These are phyloP conservation scores for Lasioglossum pauxillum DNA, from an alignment of 2,888 invertebrate genomes.

Conservation along the genomic window DNA sequence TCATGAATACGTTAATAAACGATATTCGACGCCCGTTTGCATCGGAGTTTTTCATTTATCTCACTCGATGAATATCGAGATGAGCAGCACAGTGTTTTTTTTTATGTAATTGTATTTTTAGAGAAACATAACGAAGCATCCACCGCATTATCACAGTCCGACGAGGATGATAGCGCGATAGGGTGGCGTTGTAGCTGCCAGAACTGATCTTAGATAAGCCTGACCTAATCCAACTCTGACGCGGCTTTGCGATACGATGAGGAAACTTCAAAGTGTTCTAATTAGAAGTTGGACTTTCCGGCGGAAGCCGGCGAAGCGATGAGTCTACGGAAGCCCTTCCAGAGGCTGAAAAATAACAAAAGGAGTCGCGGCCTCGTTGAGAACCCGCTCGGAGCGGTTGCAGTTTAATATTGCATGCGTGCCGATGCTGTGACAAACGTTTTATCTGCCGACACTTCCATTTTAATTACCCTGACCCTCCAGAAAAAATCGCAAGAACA, in stretches of 20 bases:
- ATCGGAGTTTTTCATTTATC: background rate
- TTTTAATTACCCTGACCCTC: background rate
- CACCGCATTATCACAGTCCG: background rate
- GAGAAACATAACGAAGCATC: background rate
- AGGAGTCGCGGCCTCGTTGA: background rate
- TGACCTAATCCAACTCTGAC: conserved; percentile 24
- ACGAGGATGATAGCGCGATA: background rate
- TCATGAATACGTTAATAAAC: background rate
- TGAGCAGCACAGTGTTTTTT: background rate
- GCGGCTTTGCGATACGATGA: conserved; percentile 27
- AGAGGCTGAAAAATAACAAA: background rate
- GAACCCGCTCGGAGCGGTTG: background rate
- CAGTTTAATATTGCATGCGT: background rate
- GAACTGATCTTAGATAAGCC: conserved; percentile 27
- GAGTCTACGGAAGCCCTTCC: conserved; percentile 21
- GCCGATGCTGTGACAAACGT: background rate
- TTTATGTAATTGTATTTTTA: background rate
- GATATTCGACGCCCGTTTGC: background rate
- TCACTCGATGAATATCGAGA: background rate
- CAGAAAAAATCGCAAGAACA: background rate
- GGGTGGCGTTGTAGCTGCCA: conserved; percentile 8
- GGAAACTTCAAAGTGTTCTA: conserved; percentile 29
- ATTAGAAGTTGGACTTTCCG: conserved; percentile 24
- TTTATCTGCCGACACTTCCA: background rate
- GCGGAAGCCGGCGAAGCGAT: background rate